phyloP scores from a whole-genome alignment of 2,113 vertebrate species.

The Cebidichthys violaceus region DNA sequence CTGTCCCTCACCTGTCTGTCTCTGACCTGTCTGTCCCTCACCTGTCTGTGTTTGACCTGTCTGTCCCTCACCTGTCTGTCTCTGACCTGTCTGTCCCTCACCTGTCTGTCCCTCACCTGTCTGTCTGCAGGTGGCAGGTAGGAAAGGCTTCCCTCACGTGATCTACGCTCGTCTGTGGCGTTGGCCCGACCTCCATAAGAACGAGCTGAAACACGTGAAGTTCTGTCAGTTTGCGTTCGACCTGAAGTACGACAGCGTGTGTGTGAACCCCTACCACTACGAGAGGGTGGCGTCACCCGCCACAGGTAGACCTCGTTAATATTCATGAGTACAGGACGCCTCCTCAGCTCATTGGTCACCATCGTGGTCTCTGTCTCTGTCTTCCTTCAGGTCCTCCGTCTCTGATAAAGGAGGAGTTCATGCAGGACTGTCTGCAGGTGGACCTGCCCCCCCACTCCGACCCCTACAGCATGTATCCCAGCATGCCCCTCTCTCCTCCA shows the following conservation, averaged over 20 bases:
- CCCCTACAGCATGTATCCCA: constrained; percentile 77
- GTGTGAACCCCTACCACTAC: constrained; percentile 89
- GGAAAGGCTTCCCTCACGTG: constrained; percentile 87
- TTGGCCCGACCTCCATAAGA: constrained; percentile 89
- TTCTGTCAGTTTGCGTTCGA: constrained; percentile 89
- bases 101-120: constrained; percentile 19
- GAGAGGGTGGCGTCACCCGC: constrained; percentile 83
- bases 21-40: background rate
- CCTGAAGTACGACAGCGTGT: constrained; percentile 89
- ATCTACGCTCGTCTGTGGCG: constrained; percentile 88
- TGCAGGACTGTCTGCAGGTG: constrained; percentile 80
- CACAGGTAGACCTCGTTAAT: constrained; percentile 56
- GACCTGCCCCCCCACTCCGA: constrained; percentile 73
- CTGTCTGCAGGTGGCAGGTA: constrained; percentile 81
- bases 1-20: background rate
- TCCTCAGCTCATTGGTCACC: background rate
- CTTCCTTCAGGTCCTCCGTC: constrained; percentile 59
- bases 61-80: background rate
- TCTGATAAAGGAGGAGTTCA: constrained; percentile 83
- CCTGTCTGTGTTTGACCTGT: background rate
- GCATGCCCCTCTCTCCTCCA: constrained; percentile 80
- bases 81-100: background rate
- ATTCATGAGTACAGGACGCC: background rate
- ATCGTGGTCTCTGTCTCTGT: background rate
- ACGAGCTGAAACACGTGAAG: constrained; percentile 87